Percentiles rank a stretch among this genome's conserved stretches.
phyloP scores from a whole-genome alignment of 1,140 invertebrate species.

The Neodiprion fabricii region DNA sequence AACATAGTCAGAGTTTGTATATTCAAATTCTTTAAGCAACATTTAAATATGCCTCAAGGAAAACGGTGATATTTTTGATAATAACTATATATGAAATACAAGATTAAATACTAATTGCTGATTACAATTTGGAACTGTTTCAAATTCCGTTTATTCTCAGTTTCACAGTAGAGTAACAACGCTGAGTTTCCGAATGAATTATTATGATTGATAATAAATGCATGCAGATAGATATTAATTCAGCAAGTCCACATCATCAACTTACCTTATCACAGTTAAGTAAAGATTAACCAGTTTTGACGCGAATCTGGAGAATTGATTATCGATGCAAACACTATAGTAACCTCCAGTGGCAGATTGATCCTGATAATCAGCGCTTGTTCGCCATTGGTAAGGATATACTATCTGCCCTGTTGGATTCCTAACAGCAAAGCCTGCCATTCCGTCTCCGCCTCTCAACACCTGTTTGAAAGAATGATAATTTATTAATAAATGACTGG shows the following conservation, averaged over 20 bases:
- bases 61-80: too few species aligned
- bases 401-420: conserved; percentile 85
- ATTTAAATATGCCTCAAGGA: too few species aligned
- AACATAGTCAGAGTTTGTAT: conserved; percentile 10
- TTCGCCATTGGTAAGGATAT: conserved; percentile 88
- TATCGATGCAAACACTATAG: conserved; percentile 94
- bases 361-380: conserved; percentile 88
- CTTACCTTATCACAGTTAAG: conserved; percentile 85
- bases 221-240: too few species aligned
- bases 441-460: conserved; percentile 88
- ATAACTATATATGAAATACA: too few species aligned
- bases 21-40: background rate
- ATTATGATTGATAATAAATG: too few species aligned
- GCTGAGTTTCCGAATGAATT: too few species aligned
- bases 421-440: conserved; percentile 89
- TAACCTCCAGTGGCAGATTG: conserved; percentile 80
- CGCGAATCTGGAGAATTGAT: conserved; percentile 92
- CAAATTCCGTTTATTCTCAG: too few species aligned
- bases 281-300: conserved; percentile 93
- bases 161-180: too few species aligned
- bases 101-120: too few species aligned
- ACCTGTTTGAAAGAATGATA: conserved; percentile 62
- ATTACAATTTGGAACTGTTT: too few species aligned
- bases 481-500: conserved; percentile 4
- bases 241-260: background rate